Evolutionary conservation across 2,888 invertebrate species (phyloP).

Genomic region (Azorinus chamasolen): DNA sequence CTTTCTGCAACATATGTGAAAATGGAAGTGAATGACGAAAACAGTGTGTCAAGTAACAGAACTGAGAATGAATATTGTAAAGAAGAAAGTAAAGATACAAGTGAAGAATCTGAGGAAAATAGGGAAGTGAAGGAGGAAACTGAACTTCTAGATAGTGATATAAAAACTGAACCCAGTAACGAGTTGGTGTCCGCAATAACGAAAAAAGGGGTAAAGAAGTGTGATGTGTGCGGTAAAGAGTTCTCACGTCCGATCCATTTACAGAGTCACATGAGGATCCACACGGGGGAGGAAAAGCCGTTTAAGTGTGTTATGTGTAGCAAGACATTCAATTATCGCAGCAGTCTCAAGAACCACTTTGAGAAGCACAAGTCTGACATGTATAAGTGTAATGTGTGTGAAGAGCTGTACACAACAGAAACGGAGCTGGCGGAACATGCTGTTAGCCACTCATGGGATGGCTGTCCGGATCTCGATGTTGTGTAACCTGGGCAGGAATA

Average conservation of each 20-base stretch:
- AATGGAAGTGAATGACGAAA: background rate
- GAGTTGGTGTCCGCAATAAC: conserved; percentile 34
- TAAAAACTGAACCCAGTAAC: too few species aligned
- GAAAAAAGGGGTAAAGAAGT: conserved; percentile 43
- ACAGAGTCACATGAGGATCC: conserved; percentile 41
- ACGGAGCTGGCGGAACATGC: conserved; percentile 53
- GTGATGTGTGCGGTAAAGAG: conserved; percentile 50
- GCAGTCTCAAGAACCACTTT: conserved; percentile 48
- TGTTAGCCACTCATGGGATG: conserved; percentile 57
- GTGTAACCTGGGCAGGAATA: conserved; percentile 11
- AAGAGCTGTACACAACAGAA: conserved; percentile 54
- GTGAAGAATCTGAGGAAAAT: background rate
- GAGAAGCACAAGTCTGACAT: conserved; percentile 59
- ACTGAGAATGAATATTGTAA: background rate
- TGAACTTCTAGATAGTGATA: too few species aligned
- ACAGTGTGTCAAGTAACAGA: background rate
- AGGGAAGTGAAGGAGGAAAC: background rate
- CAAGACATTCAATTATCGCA: conserved; percentile 50
- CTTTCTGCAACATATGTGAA: conserved; percentile 4
- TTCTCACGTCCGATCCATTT: conserved; percentile 52
- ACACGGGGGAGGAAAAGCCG: conserved; percentile 43
- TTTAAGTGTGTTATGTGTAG: conserved; percentile 57
- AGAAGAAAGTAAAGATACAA: background rate
- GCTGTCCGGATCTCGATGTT: conserved; percentile 48
- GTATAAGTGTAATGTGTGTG: conserved; percentile 55